Percentiles rank a stretch among this genome's conserved stretches.
Evolutionary conservation across 1,140 invertebrate genomes (phyloP).

Genomic region (Heliconius hewitsoni): DNA sequence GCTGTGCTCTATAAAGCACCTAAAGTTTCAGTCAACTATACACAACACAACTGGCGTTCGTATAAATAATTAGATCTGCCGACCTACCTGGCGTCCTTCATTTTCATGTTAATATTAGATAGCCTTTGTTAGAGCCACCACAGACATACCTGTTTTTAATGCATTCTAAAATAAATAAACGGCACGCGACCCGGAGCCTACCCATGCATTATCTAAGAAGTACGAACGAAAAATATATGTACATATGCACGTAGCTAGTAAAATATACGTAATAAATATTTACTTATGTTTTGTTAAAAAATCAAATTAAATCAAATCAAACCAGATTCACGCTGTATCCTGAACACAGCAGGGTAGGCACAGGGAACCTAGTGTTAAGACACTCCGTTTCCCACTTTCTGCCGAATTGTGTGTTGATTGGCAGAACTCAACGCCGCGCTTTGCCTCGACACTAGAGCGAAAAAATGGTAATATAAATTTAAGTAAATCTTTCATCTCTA

Average conservation of each 20-base stretch:
- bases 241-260: not conserved
- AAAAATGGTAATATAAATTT: too few species aligned
- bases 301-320: too few species aligned
- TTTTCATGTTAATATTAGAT: slow-evolving; percentile 12
- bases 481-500: not conserved
- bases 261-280: not conserved
- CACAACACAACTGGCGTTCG: not conserved
- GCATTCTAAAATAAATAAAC: slow-evolving; percentile 37
- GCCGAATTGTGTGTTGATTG: too few species aligned
- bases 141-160: slow-evolving; percentile 26
- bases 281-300: too few species aligned
- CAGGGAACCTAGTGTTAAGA: too few species aligned
- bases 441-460: too few species aligned
- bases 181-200: slow-evolving; percentile 10
- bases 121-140: not conserved
- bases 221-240: slow-evolving; percentile 6
- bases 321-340: too few species aligned
- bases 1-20: not conserved
- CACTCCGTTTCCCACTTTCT: too few species aligned
- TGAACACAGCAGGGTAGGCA: too few species aligned
- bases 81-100: not conserved
- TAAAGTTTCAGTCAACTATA: not conserved
- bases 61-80: not conserved
- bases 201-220: slow-evolving; percentile 29
- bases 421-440: too few species aligned